Percentiles rank a stretch among this genome's conserved stretches.
phyloP scores from a whole-genome alignment of 2,113 vertebrate species.

The Procapra przewalskii region DNA sequence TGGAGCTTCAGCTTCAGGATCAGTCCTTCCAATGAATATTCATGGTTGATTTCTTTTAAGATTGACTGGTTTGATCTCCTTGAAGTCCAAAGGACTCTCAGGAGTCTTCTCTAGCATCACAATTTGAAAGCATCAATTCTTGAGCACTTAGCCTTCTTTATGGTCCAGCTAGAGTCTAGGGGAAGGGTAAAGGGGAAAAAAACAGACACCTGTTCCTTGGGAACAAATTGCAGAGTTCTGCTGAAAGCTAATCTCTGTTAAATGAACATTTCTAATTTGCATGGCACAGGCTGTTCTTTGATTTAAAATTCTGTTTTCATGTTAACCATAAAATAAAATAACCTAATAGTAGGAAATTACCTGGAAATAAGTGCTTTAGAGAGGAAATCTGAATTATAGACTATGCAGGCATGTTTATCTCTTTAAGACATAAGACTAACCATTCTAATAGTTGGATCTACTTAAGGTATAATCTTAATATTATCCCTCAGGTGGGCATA shows the following conservation, averaged over 20 bases:
- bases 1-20: not conserved
- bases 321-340: not conserved
- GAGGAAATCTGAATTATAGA: not conserved
- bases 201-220: not conserved
- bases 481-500: not conserved
- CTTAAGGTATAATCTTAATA: not conserved
- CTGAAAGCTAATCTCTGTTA: not conserved
- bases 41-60: not conserved
- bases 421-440: not conserved
- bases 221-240: not conserved
- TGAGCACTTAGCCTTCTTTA: not conserved
- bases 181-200: not conserved
- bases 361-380: not conserved
- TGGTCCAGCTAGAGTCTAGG: not conserved
- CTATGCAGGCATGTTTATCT: not conserved
- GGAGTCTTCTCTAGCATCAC: not conserved
- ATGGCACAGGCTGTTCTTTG: not conserved
- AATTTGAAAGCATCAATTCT: not conserved
- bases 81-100: not conserved
- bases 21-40: not conserved
- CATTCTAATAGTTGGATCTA: not conserved
- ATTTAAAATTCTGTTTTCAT: not conserved
- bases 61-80: not conserved
- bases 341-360: not conserved
- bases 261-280: not conserved